Evolutionary conservation across 2,888 invertebrate genomes (phyloP).

Genomic region (Gibbula magus): DNA sequence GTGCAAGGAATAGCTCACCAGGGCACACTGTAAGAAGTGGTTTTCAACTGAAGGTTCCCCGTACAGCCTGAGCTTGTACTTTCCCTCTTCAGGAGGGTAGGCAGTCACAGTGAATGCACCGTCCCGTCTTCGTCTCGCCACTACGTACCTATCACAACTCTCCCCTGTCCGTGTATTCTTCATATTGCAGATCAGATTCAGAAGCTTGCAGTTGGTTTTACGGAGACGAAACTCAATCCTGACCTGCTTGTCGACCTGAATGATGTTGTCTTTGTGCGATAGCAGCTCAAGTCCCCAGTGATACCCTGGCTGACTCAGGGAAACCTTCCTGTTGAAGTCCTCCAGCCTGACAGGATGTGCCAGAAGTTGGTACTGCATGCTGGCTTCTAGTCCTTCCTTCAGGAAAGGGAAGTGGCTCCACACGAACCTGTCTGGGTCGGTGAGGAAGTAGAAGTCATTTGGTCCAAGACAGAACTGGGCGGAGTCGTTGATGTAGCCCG

Average conservation of each 20-base stretch:
- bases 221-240: neutral
- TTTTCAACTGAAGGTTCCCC: neutral
- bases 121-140: neutral
- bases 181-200: neutral
- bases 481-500: conserved; percentile 5
- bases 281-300: neutral
- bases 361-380: neutral
- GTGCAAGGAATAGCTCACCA: neutral
- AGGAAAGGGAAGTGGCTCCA: conserved; percentile 4
- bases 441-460: conserved; percentile 6
- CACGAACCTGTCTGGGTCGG: neutral
- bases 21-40: neutral
- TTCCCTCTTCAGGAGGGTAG: neutral
- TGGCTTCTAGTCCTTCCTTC: neutral
- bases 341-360: neutral
- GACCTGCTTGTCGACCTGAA: neutral
- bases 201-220: neutral
- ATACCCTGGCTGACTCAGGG: neutral
- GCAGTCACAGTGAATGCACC: neutral
- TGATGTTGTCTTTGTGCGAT: neutral
- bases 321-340: neutral
- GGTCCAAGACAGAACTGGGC: neutral
- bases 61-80: neutral
- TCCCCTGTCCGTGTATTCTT: neutral
- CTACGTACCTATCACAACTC: neutral